phyloP scores from a whole-genome alignment of 2,113 vertebrate species.

The Narcine bancroftii region DNA sequence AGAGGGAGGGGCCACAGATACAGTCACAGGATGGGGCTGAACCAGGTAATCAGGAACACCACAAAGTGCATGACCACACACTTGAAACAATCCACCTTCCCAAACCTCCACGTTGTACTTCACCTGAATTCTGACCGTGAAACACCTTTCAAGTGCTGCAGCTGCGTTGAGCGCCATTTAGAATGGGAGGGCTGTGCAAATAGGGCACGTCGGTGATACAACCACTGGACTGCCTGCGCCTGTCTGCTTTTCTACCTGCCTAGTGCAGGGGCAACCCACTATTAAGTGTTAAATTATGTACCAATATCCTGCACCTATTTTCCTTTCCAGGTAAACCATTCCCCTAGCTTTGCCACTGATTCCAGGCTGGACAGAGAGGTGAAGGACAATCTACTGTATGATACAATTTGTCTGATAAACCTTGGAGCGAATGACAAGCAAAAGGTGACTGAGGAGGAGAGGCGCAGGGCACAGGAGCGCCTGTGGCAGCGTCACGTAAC shows the following conservation, averaged over 20 bases:
- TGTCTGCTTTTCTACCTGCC: no score
- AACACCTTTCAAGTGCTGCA: not conserved
- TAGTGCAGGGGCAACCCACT: no score
- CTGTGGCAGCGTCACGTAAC: constrained; percentile 49
- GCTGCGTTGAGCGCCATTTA: no score
- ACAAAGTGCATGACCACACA: no score
- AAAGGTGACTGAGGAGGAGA: constrained; percentile 62
- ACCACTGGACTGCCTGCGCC: no score
- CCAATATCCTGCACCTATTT: not conserved
- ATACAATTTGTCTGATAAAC: constrained; percentile 59
- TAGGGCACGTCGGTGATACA: no score
- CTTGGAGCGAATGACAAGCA: constrained; percentile 53
- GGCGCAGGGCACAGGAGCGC: constrained; percentile 53
- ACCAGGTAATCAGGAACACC: no score
- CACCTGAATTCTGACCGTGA: not conserved
- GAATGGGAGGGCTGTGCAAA: no score
- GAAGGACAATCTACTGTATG: constrained; percentile 62
- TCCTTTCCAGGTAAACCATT: constrained; percentile 63
- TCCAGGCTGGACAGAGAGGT: constrained; percentile 60
- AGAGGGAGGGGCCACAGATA: no score
- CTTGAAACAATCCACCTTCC: not conserved
- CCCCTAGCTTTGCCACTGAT: constrained; percentile 65
- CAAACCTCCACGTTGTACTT: not conserved
- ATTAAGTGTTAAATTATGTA: not conserved
- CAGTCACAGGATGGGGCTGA: no score